Conservation (phyloP, 2,888 invertebrate genomes). For the Tineola bisselliella region DNA sequence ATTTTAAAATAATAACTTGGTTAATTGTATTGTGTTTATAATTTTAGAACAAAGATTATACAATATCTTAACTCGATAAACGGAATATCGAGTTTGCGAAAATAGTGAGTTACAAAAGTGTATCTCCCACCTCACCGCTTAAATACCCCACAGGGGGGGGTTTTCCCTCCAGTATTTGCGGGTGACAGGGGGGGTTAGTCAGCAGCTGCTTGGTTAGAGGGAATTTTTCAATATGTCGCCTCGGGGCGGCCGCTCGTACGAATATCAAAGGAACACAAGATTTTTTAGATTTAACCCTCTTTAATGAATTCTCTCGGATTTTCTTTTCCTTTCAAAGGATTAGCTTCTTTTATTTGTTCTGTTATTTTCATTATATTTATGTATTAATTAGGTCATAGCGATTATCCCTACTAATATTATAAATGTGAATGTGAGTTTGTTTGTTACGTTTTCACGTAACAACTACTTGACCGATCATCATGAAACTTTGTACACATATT, state of each 20-base stretch:
- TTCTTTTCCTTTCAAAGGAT: background rate
- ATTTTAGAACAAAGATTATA: no score
- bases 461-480: no score
- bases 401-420: no score
- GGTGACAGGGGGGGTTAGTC: conserved; percentile 2
- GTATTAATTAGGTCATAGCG: no score
- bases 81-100: background rate
- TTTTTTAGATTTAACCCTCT: background rate
- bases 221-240: conserved; percentile 12
- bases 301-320: conserved; percentile 1
- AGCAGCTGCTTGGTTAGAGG: background rate
- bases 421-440: no score
- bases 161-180: background rate
- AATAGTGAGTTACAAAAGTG: background rate
- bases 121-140: background rate
- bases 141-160: background rate
- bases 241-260: background rate
- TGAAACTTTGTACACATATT: no score
- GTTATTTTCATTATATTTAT: no score
- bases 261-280: conserved; percentile 7
- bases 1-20: no score
- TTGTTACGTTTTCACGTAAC: no score
- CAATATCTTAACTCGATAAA: no score
- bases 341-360: background rate
- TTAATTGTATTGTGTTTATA: no score